phyloP scores from a whole-genome alignment of 2,113 vertebrate species.

The Ameiurus melas region DNA sequence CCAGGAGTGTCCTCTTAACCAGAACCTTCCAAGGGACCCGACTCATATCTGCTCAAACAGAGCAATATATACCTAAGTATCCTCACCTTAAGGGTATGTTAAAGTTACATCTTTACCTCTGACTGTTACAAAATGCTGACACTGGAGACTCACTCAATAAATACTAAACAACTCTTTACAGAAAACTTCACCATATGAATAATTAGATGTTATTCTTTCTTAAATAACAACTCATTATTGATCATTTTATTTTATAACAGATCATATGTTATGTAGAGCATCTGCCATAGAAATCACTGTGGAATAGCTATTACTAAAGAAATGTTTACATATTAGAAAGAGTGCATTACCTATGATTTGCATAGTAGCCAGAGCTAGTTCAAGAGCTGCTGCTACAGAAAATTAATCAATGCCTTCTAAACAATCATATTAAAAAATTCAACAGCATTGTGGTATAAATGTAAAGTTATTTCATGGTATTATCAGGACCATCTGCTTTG shows the following conservation, averaged over 20 bases:
- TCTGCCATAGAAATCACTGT: neutral
- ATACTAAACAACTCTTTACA: neutral
- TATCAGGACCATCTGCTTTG: neutral
- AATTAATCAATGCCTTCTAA: neutral
- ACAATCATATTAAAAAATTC: neutral
- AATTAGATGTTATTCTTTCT: neutral
- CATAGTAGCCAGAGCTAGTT: neutral
- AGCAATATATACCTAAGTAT: neutral
- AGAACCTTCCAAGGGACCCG: constrained; percentile 48
- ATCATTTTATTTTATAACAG: neutral
- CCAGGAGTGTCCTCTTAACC: constrained; percentile 54
- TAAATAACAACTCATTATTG: neutral
- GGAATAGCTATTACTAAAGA: neutral
- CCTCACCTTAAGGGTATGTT: neutral
- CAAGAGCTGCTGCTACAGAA: neutral
- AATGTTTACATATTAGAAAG: neutral
- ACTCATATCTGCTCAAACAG: constrained; percentile 30
- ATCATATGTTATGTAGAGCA: neutral
- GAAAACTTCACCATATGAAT: neutral
- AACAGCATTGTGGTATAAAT: neutral
- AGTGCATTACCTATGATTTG: neutral
- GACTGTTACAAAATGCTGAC: neutral
- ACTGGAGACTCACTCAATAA: neutral
- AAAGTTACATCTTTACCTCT: neutral
- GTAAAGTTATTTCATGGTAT: neutral